Percentiles rank a stretch among this genome's conserved stretches.
These are phyloP conservation scores for Norana najaformis DNA, from an alignment of 2,888 invertebrate genomes.

Conservation along the genomic window DNA sequence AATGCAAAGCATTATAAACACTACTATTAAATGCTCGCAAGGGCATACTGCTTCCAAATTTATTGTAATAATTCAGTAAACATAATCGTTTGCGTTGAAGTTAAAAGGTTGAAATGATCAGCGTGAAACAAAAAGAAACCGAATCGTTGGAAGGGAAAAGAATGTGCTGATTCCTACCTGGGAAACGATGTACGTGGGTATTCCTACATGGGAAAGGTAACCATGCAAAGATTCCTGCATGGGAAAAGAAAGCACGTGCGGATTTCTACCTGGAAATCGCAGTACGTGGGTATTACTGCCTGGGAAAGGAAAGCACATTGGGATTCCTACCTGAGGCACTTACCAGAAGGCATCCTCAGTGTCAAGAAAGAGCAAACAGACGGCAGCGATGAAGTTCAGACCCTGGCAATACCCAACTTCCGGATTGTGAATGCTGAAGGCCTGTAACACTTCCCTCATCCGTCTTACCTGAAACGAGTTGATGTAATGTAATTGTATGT, in stretches of 20 bases:
- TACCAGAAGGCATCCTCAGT: constrained; percentile 67
- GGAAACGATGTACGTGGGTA: constrained; percentile 26
- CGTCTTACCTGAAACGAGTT: constrained; percentile 60
- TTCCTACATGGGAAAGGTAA: not conserved
- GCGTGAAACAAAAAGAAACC: not conserved
- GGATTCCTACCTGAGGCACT: constrained; percentile 34
- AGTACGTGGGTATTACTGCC: not conserved
- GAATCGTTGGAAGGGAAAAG: not conserved
- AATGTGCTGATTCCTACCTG: not conserved
- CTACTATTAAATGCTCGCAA: too few species aligned
- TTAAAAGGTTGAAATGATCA: not conserved
- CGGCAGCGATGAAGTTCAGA: constrained; percentile 67
- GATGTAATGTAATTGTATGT: too few species aligned
- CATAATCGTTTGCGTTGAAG: not conserved
- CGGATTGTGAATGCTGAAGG: constrained; percentile 66
- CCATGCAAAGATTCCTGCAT: too few species aligned
- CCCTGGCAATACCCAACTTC: constrained; percentile 67
- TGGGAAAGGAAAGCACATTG: not conserved
- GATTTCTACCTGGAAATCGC: not conserved
- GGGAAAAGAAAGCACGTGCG: not conserved
- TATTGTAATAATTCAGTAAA: not conserved
- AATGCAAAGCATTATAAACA: too few species aligned
- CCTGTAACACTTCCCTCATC: constrained; percentile 65
- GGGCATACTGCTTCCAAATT: not conserved
- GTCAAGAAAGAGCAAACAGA: constrained; percentile 65